phyloP scores from a whole-genome alignment of 1,140 invertebrate species.

The Atta texana region DNA sequence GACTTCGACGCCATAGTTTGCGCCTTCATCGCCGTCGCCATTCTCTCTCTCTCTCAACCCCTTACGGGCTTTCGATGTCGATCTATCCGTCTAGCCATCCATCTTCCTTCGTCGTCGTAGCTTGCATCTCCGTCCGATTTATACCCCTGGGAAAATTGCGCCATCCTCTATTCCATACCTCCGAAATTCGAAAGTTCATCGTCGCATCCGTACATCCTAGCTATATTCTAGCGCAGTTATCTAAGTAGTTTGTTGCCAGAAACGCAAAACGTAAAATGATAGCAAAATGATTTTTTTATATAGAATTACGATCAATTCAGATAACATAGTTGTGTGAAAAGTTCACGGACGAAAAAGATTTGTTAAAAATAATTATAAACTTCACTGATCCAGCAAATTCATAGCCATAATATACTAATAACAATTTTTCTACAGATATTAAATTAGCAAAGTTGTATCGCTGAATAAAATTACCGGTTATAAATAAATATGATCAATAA shows the following conservation, averaged over 20 bases:
- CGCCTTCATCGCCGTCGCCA: slow-evolving; percentile 48
- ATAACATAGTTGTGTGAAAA: background rate
- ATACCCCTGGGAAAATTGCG: slow-evolving; percentile 73
- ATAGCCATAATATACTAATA: too few relatives aligned
- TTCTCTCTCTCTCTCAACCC: slow-evolving; percentile 34
- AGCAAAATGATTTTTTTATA: background rate
- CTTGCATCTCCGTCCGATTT: slow-evolving; percentile 68
- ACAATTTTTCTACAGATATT: too few relatives aligned
- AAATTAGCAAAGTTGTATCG: too few relatives aligned
- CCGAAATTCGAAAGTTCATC: slow-evolving; percentile 67
- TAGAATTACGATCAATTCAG: slow-evolving; percentile 1
- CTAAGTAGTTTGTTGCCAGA: background rate
- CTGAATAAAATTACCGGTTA: too few relatives aligned
- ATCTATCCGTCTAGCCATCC: slow-evolving; percentile 42
- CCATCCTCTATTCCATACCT: background rate
- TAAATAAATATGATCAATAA: too few relatives aligned
- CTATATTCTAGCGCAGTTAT: background rate
- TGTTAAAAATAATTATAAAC: too few relatives aligned
- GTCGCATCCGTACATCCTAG: slow-evolving; percentile 12
- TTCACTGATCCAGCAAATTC: too few relatives aligned
- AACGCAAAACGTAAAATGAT: background rate
- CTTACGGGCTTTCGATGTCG: slow-evolving; percentile 25
- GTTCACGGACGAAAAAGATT: background rate
- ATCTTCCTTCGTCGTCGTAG: slow-evolving; percentile 34
- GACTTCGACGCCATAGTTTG: slow-evolving; percentile 52